Evolutionary conservation across 1,140 invertebrate species (phyloP).

Genomic region (Xylocopa sonorina): DNA sequence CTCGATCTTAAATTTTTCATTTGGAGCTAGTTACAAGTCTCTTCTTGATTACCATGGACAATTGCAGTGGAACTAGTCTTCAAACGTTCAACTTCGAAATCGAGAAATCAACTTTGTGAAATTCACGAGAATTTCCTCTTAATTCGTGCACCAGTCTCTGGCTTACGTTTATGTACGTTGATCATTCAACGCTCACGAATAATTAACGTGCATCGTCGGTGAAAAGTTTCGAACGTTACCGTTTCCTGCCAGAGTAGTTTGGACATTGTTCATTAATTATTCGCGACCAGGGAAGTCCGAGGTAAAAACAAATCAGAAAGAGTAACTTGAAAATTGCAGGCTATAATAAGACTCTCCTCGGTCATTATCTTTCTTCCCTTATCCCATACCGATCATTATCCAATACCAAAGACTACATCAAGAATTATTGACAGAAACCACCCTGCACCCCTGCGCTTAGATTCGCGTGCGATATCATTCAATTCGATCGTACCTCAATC

Average conservation of each 20-base stretch:
- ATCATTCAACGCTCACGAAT: background rate
- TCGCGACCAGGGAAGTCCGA: no score
- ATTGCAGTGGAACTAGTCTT: background rate
- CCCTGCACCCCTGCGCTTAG: no score
- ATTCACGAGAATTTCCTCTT: constrained; percentile 16
- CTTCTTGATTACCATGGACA: no score
- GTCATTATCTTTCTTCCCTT: no score
- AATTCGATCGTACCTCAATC: no score
- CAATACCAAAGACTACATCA: no score
- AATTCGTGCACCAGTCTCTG: background rate
- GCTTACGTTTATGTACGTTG: background rate
- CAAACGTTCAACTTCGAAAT: constrained; percentile 31
- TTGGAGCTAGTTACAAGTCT: background rate
- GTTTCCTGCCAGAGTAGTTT: background rate
- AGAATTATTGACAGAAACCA: no score
- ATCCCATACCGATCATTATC: no score
- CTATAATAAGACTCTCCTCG: no score
- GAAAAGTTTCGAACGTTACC: background rate
- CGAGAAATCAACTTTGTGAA: constrained; percentile 12
- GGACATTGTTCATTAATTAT: background rate
- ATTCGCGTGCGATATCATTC: no score
- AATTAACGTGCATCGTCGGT: background rate
- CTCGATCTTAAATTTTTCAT: background rate
- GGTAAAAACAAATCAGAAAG: no score
- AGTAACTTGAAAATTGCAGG: no score